A percentile compares a stretch with the other conserved stretches of the same genome.
These are phyloP conservation scores for Haemorhous mexicanus DNA, from an alignment of 2,113 vertebrate species.

Conservation along the genomic window DNA sequence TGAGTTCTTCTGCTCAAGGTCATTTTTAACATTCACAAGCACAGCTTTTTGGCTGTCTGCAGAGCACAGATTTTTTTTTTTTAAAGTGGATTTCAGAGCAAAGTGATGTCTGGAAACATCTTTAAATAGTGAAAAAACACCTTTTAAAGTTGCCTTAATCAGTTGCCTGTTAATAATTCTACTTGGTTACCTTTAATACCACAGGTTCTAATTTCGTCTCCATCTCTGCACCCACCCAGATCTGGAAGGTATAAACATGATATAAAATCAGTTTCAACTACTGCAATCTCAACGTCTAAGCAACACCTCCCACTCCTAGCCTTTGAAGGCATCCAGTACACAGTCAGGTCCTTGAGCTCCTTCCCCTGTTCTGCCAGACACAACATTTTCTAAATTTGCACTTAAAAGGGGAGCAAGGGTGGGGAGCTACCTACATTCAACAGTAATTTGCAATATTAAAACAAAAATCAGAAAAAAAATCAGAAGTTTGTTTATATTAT, in stretches of 20 bases:
- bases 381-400: not conserved
- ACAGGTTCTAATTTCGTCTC: not conserved
- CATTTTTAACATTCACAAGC: conserved; percentile 58
- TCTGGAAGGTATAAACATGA: conserved; percentile 11
- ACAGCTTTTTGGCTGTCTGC: conserved; percentile 51
- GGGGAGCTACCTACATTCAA: not conserved
- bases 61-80: conserved; percentile 24
- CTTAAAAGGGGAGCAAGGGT: not conserved
- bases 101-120: conserved; percentile 28
- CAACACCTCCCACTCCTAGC: not conserved
- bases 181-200: not conserved
- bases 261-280: not conserved
- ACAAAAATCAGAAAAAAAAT: no score
- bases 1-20: conserved; percentile 48
- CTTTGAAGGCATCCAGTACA: conserved; percentile 4
- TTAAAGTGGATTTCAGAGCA: conserved; percentile 9
- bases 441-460: not conserved
- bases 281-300: not conserved
- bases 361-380: not conserved
- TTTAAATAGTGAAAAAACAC: not conserved
- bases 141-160: conserved; percentile 25
- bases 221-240: not conserved
- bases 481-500: not conserved
- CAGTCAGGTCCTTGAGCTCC: not conserved
- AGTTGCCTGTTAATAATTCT: not conserved